phyloP scores from a whole-genome alignment of 2,113 vertebrate species.

The Grus americana region DNA sequence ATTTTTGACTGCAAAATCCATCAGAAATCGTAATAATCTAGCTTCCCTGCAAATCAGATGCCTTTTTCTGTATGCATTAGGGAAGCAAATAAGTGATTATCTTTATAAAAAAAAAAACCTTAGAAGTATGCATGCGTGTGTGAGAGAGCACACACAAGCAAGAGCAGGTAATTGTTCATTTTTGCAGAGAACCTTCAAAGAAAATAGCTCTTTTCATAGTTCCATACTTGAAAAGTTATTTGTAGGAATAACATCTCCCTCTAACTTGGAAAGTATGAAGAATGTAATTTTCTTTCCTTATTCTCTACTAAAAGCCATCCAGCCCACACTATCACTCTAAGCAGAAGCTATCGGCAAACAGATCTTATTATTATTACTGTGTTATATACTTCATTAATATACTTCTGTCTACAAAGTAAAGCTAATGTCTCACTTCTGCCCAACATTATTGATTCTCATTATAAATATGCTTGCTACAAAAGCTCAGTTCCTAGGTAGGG shows the following conservation, averaged over 20 bases:
- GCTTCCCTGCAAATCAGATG: constrained; percentile 27
- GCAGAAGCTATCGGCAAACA: constrained; percentile 70
- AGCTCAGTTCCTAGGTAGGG: constrained; percentile 25
- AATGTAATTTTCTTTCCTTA: constrained; percentile 70
- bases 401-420: constrained; percentile 48
- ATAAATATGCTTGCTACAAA: constrained; percentile 33
- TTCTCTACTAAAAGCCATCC: constrained; percentile 73
- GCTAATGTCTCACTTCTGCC: constrained; percentile 61
- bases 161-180: constrained; percentile 64
- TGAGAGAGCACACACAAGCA: not conserved
- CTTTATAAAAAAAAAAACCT: not conserved
- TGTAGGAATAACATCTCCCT: constrained; percentile 65
- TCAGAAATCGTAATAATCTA: constrained; percentile 51
- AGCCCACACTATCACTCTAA: constrained; percentile 62
- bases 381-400: constrained; percentile 62
- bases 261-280: constrained; percentile 64
- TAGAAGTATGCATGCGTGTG: not conserved
- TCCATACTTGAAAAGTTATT: constrained; percentile 66
- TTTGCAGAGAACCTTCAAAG: constrained; percentile 63
- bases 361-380: constrained; percentile 56
- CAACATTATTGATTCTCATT: constrained; percentile 62
- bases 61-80: constrained; percentile 10
- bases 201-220: constrained; percentile 71
- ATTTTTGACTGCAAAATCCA: constrained; percentile 45
- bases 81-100: constrained; percentile 40